These are phyloP conservation scores for Pantelozetes paolii DNA, from an alignment of 2,888 invertebrate species.

Conservation along the genomic window DNA sequence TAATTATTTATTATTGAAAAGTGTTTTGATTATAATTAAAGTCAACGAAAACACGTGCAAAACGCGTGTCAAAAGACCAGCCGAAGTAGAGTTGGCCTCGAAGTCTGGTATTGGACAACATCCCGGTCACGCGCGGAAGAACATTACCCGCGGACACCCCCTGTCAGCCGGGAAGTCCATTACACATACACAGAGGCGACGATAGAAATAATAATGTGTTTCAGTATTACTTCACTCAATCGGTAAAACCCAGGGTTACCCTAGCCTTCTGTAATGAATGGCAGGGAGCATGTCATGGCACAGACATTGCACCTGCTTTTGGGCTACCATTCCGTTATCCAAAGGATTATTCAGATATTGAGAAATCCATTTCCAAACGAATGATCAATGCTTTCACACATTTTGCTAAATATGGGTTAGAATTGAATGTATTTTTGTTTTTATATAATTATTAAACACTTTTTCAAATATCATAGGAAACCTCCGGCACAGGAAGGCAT, in stretches of 20 bases:
- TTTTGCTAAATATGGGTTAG: constrained; percentile 7
- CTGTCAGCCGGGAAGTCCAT: no score
- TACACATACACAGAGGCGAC: not conserved
- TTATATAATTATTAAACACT: not conserved
- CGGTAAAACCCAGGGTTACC: not conserved
- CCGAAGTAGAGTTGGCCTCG: no score
- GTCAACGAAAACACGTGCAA: no score
- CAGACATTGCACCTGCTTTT: constrained; percentile 15
- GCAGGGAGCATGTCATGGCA: not conserved
- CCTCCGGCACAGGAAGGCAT: not conserved
- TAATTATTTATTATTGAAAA: no score
- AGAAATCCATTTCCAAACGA: not conserved
- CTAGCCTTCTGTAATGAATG: not conserved
- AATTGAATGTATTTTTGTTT: not conserved
- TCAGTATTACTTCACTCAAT: not conserved
- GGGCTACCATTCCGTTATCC: constrained; percentile 1
- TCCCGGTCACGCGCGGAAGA: no score
- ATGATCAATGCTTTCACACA: constrained; percentile 24
- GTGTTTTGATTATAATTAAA: no score
- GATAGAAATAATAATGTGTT: not conserved
- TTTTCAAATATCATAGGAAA: not conserved
- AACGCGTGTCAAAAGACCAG: no score
- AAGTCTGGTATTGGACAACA: no score
- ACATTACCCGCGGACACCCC: no score
- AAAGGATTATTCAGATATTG: not conserved